phyloP scores from a whole-genome alignment of 1,140 invertebrate genomes.

The Colletes gigas region DNA sequence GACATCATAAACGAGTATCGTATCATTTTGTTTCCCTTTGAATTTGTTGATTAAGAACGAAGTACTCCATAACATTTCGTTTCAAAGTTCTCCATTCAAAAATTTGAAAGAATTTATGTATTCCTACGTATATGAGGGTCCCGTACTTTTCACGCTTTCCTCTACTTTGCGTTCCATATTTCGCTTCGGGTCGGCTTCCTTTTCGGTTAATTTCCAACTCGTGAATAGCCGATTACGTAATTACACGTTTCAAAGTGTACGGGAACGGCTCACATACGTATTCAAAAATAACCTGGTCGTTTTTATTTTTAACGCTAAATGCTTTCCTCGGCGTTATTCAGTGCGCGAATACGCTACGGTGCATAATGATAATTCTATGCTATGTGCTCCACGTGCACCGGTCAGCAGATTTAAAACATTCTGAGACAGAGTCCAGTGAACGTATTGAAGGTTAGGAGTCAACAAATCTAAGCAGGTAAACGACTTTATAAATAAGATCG shows the following conservation, averaged over 20 bases:
- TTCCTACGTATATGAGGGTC: background rate
- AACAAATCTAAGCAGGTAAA: background rate
- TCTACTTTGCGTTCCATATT: background rate
- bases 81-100: background rate
- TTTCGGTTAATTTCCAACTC: slow-evolving; percentile 6
- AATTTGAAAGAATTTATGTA: background rate
- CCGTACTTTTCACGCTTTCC: background rate
- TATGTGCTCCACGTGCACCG: background rate
- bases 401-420: background rate
- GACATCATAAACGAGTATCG: too few species aligned
- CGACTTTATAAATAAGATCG: slow-evolving; percentile 24
- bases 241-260: slow-evolving; percentile 21
- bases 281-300: slow-evolving; percentile 66
- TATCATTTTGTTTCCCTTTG: too few species aligned
- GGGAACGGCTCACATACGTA: slow-evolving; percentile 19
- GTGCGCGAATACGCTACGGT: background rate
- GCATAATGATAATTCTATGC: background rate
- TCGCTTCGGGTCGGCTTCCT: background rate
- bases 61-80: background rate
- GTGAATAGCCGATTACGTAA: slow-evolving; percentile 45
- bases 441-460: slow-evolving; percentile 13
- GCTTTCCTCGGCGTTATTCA: slow-evolving; percentile 19
- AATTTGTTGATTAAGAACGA: too few species aligned
- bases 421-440: background rate
- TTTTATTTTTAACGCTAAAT: slow-evolving; percentile 66